Evolutionary conservation across 2,113 vertebrate genomes (phyloP), one percentile per base, ranked within the genome.

Genomic region (Neodontobutis hainanensis): DNA sequence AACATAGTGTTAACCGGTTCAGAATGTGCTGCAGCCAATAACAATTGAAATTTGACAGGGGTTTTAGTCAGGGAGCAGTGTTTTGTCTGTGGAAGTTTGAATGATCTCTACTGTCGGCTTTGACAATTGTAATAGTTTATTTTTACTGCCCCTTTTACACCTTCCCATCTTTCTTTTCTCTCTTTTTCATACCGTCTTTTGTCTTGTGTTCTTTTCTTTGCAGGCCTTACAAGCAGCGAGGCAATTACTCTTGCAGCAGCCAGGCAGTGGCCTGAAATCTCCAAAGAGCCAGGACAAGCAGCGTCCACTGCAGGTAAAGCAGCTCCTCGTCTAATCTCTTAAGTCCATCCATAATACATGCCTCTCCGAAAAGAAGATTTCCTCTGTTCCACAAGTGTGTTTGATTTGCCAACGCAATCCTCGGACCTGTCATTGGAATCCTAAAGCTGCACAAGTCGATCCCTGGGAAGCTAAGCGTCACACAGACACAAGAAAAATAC

Each of bases 261-360:
- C 98, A 93, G 96, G 95, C 92, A 95, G 95, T 94, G 95, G 96
- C 92, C 87, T 99, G 92, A 99, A 98, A 90, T 98, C 97, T 95
- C 97, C 97, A 92, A 99, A 99, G 93, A 95, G 91, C 92, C 95
- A 94, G 91, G 97, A 99, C 88, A 99, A 99, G 92, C 97, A 99
- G 91, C 96, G 97, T 94, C 95, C 95, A 84, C 93, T 98, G 89
- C 97, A 99, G 97, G 97, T 99, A 94, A 86, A 93, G 95, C 93
- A 83, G 87, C 78, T 81, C 78, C 65, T 76, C 42, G 43, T 86
- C 88, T 92, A 91, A 91, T 93, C 88, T 91, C 87, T 86, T 89
- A 89, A 89, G 77, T 90, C 87, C 86, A 88, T 90, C 86, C 90
- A 89, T 90, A 89, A 90, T 90, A 88, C 88, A 89, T 87, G 87